Evolutionary conservation across 92 coral and sea anemone genomes (phyloP).

Genomic region (Pocillopora grandis): DNA sequence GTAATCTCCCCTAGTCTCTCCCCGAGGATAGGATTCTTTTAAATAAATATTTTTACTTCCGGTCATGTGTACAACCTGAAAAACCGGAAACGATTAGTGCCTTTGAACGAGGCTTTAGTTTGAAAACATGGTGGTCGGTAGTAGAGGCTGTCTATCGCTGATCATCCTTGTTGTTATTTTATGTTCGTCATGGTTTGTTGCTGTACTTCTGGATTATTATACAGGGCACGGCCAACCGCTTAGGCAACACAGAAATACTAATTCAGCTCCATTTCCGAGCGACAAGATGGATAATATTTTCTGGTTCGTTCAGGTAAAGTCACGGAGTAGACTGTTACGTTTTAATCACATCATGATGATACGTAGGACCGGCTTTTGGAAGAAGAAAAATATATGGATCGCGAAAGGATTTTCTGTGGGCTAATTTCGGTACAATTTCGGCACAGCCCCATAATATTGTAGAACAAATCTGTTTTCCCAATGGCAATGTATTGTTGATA

Average conservation of each 20-base stretch:
- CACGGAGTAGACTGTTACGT: neutral
- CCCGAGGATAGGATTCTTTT: neutral
- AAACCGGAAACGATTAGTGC: constrained; percentile 30
- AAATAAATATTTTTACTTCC: neutral
- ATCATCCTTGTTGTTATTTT: constrained; percentile 67
- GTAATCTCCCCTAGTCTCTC: no score
- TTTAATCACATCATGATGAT: constrained; percentile 20
- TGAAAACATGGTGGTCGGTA: constrained; percentile 63
- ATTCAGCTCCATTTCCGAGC: constrained; percentile 83
- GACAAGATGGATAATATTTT: constrained; percentile 81
- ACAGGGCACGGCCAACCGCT: constrained; percentile 75
- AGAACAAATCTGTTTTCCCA: no score
- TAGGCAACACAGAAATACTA: constrained; percentile 62
- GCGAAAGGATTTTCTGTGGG: neutral
- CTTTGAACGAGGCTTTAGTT: constrained; percentile 27
- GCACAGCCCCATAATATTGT: no score
- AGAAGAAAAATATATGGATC: neutral
- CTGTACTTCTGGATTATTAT: constrained; percentile 82
- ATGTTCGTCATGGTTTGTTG: constrained; percentile 82
- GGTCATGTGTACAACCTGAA: neutral
- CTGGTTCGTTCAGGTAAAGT: constrained; percentile 91
- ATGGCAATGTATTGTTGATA: no score
- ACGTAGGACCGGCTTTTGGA: constrained; percentile 9
- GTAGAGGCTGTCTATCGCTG: constrained; percentile 63
- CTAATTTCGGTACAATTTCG: neutral